phyloP scores from a whole-genome alignment of 2,888 invertebrate species.

The Drosophila nr. perissopoda region DNA sequence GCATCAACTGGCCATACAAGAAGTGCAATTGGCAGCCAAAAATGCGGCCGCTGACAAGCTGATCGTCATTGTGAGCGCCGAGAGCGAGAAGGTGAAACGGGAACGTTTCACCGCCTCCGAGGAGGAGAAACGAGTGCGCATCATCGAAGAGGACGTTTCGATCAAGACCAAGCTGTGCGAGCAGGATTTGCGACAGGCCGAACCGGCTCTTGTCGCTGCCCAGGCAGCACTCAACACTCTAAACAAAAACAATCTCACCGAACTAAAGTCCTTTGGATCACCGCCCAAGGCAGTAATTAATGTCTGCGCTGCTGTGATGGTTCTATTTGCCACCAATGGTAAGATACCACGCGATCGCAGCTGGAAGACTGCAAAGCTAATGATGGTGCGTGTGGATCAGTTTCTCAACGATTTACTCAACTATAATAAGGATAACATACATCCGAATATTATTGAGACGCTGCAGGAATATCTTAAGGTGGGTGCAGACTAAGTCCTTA shows the following conservation, averaged over 20 bases:
- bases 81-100: constrained; percentile 95
- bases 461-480: constrained; percentile 85
- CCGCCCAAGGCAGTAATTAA: constrained; percentile 96
- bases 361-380: constrained; percentile 96
- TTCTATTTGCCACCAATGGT: constrained; percentile 92
- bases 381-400: constrained; percentile 96
- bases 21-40: constrained; percentile 93
- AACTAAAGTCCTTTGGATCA: constrained; percentile 96
- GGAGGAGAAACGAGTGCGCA: constrained; percentile 95
- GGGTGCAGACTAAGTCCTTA: background rate
- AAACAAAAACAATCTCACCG: constrained; percentile 97
- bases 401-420: constrained; percentile 93
- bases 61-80: constrained; percentile 94
- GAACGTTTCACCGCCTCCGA: constrained; percentile 93
- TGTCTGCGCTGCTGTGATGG: constrained; percentile 95
- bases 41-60: constrained; percentile 96
- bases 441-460: constrained; percentile 94
- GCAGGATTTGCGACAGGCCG: constrained; percentile 95
- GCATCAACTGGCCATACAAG: constrained; percentile 88
- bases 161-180: constrained; percentile 95
- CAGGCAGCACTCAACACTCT: constrained; percentile 92
- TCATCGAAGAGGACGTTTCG: constrained; percentile 95
- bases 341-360: constrained; percentile 96
- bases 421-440: constrained; percentile 97
- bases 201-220: constrained; percentile 95